Evolutionary conservation across 2,797 vertebrate species (phyloP).

Genomic region (Columba guinea): DNA sequence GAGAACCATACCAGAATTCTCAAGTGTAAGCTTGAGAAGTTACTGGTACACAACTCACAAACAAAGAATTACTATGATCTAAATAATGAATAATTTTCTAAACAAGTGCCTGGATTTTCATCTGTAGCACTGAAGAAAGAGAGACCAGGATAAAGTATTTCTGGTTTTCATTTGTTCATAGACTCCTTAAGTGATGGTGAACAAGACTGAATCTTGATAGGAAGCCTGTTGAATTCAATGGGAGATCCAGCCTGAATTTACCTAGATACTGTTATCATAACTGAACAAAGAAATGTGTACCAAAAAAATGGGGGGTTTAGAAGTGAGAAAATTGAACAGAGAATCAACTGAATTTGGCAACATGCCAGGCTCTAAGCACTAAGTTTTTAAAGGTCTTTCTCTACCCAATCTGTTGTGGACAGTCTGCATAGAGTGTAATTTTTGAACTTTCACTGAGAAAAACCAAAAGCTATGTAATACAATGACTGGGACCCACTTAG

Average conservation of each 20-base stretch:
- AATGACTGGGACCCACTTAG: not conserved
- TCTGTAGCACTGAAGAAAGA: not conserved
- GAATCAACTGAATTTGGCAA: not conserved
- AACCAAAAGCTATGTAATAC: not conserved
- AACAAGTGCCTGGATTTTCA: not conserved
- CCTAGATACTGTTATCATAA: not conserved
- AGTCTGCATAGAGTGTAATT: not conserved
- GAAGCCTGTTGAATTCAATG: not conserved
- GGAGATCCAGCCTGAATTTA: not conserved
- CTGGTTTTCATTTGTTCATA: accelerated
- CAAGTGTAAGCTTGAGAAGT: not conserved
- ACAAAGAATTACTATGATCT: not conserved
- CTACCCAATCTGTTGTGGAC: not conserved
- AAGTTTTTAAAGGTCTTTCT: not conserved
- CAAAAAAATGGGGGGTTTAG: accelerated
- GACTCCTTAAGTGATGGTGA: not conserved
- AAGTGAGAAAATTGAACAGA: not conserved
- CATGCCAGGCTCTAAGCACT: not conserved
- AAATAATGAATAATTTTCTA: not conserved
- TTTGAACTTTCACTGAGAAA: accelerated
- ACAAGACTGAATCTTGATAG: not conserved
- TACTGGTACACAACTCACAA: not conserved
- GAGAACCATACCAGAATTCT: not conserved
- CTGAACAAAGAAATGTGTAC: not conserved
- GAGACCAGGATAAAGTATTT: not conserved